Evolutionary conservation across 2,888 invertebrate genomes (phyloP).

Genomic region (Strigamia maritima): DNA sequence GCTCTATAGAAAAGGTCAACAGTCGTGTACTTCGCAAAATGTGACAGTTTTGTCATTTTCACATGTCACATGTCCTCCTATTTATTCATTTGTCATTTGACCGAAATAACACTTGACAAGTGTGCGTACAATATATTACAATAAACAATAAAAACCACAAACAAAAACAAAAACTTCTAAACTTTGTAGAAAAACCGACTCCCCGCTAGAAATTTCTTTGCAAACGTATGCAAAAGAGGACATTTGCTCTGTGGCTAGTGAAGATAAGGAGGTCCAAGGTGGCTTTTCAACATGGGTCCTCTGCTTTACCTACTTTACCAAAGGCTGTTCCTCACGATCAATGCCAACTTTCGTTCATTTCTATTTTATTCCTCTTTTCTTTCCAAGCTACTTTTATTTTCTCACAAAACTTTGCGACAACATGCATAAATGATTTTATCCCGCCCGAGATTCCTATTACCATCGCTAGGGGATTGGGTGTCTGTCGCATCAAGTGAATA

Average conservation of each 20-base stretch:
- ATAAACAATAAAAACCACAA: not conserved
- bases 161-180: too few relatives aligned
- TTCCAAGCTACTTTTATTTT: not conserved
- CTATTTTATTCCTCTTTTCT: not conserved
- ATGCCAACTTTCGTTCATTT: not conserved
- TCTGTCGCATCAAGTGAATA: not conserved
- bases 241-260: not conserved
- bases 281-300: not conserved
- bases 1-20: not conserved
- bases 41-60: constrained; percentile 18
- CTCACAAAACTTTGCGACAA: not conserved
- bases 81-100: not conserved
- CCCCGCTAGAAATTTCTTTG: not conserved
- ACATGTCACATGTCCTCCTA: not conserved
- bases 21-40: not conserved
- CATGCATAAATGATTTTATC: not conserved
- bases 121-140: not conserved
- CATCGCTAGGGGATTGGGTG: not conserved
- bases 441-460: not conserved
- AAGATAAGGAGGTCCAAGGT: not conserved
- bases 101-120: not conserved
- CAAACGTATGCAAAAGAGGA: not conserved
- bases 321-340: not conserved
- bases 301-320: not conserved
- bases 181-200: not conserved